Percentiles rank a stretch among this genome's conserved stretches.
These are phyloP conservation scores for Zaprionus capensis DNA, from an alignment of 1,140 invertebrate species.

Conservation along the genomic window DNA sequence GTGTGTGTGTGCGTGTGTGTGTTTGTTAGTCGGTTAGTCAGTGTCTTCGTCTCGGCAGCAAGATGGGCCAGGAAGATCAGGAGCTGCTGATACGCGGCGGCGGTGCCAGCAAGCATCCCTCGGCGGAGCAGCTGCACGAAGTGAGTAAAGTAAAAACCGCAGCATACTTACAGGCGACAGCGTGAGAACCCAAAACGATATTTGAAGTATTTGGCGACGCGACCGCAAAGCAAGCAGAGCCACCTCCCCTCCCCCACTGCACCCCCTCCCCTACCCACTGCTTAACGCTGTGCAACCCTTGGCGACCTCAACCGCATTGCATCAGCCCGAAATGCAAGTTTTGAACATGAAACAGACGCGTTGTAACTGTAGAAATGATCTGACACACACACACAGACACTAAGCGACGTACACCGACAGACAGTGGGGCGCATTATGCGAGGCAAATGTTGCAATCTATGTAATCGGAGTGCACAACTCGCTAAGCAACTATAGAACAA, in stretches of 20 bases:
- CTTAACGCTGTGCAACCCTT: neutral
- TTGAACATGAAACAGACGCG: conserved; percentile 15
- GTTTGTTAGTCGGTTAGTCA: neutral
- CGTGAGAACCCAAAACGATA: conserved; percentile 53
- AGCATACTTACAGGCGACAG: conserved; percentile 44
- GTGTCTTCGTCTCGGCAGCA: conserved; percentile 4
- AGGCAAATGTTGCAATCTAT: conserved; percentile 38
- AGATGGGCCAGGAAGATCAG: conserved; percentile 82
- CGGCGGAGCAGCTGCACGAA: conserved; percentile 72
- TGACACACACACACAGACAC: neutral
- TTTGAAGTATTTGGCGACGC: conserved; percentile 9
- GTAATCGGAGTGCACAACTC: conserved; percentile 31
- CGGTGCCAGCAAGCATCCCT: conserved; percentile 71
- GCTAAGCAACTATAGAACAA: conserved; percentile 13
- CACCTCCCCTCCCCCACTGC: neutral
- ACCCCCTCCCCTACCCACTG: neutral
- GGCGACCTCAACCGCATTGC: conserved; percentile 47
- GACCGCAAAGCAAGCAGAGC: neutral
- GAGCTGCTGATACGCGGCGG: conserved; percentile 72
- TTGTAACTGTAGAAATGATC: conserved; percentile 15
- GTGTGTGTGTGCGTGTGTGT: conserved; percentile 8
- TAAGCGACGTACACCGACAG: conserved; percentile 1
- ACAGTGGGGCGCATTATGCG: conserved; percentile 41
- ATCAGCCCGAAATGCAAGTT: conserved; percentile 33
- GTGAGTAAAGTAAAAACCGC: conserved; percentile 51